Percentiles rank a stretch among this genome's conserved stretches.
Conservation (phyloP, 2,797 vertebrate genomes). For the Periparus ater region DNA sequence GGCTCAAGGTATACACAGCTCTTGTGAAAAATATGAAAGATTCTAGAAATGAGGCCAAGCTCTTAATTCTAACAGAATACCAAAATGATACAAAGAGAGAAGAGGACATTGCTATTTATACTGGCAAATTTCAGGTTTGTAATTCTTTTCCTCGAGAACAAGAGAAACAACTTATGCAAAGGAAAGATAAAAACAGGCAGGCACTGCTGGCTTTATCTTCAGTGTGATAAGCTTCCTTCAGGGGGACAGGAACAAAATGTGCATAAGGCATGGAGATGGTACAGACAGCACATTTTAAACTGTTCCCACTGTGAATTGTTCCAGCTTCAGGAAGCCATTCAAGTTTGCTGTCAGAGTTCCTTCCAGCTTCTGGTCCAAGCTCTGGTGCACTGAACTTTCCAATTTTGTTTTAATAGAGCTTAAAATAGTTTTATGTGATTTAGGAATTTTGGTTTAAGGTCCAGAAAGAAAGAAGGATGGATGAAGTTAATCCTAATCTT, state of each 20-base stretch:
- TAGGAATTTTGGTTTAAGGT: not conserved
- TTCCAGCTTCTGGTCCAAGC: not conserved
- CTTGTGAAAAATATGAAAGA: not conserved
- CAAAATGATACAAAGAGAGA: not conserved
- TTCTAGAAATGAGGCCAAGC: constrained; percentile 12
- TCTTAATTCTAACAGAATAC: not conserved
- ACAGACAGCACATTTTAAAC: not conserved
- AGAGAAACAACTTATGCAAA: constrained; percentile 10
- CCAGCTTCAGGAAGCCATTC: not conserved
- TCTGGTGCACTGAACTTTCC: not conserved
- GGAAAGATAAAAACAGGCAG: constrained; percentile 19
- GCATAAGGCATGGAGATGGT: not conserved
- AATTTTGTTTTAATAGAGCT: not conserved
- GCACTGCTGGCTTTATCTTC: constrained; percentile 24
- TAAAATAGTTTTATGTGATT: not conserved
- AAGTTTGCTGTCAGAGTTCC: not conserved
- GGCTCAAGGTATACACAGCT: not conserved
- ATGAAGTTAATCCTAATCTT: not conserved
- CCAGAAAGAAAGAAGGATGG: not conserved
- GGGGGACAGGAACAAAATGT: not conserved
- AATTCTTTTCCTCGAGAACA: constrained; percentile 2
- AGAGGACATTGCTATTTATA: constrained; percentile 9
- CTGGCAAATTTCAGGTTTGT: constrained; percentile 4
- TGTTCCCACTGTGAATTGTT: not conserved
- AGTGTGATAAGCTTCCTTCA: constrained; percentile 26